Evolutionary conservation across 2,113 vertebrate genomes (phyloP), one percentile per base, ranked within the genome.

Genomic region (Pelecanoides urinatrix): DNA sequence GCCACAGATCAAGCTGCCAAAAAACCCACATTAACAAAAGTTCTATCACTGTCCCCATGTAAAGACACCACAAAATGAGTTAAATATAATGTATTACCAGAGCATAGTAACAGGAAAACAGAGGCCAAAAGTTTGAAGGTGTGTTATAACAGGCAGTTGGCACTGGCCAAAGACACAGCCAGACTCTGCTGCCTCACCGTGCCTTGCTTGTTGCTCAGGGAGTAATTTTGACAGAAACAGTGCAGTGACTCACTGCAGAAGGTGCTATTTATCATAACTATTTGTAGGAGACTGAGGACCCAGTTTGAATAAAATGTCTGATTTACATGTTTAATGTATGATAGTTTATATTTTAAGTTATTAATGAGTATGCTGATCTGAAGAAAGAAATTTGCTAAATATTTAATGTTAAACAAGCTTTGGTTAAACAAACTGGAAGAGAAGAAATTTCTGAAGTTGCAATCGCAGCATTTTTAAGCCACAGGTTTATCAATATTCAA

Each of bases 331-430:
- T 92, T 87, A 96, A 96, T 95, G 62, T 5, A 75, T 78, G 62
- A 80, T 96, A 95, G 92, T 95, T 97, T 97, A 79, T 92, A 90
- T 74, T 97, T 97, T 91, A 96, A 95, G 88, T 97, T 97, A 96
- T 97, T 98, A 98, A 97, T 97, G 92, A 97, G 74, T 79, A 58
- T 72, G 95, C 90, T 94, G 84, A 96, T 97, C 82, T 65, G 75
- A 96, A 97, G 91, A 96, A 97, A 95, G 77, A 96, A 97, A 96
- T 93, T 87, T 91, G 80, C 52, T 97, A 97, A 97, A 97, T 98
- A 97, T 98, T 98, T 98, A 97, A 97, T 97, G 88, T 86, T 96
- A 78, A 97, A 91, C 86, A 96, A 94, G 97, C 95, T 93, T 90
- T 90, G 72, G 97, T 95, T 96, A 96, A 97, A 94, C 88, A 97